Evolutionary conservation across 2,888 invertebrate genomes (phyloP), one percentile per base, ranked within the genome.

Genomic region (Machimus rusticus): DNA sequence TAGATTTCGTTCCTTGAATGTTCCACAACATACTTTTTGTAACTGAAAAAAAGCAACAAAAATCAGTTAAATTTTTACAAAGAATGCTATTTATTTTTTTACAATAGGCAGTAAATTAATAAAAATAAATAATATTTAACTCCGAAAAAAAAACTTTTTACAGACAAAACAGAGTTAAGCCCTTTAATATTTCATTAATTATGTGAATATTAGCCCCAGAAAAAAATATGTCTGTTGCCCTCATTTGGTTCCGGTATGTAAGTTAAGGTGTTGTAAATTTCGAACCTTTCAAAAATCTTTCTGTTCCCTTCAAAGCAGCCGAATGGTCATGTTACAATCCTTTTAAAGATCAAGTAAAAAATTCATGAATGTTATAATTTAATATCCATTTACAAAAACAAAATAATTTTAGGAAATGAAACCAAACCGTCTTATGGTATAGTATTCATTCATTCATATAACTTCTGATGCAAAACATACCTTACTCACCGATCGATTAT

Each of bases 11-110:
- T 91, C 19, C 89, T 90, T 19, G 89, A 90, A 89, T 92, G 91
- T 51, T 90, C 89, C 2, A 92, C 90, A 3, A 91, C 91, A 89
- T 92, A 92, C 90, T 92, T 92, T 87, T 91, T 92, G 82, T 91
- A 92, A 12, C 92, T 92, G 84, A 12, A 89, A 85, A 74, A 2
- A 9, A 1, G 28, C 0, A 5, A 51, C n/a, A 51, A 6, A 34
- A 34, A 34, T 34, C 6, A 34, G 43, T 43, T 14, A 46, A 12
- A 5, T 12, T 46, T 46, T 12, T 16, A 0, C 4, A 3, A 14
- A 14, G 16, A 46, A 43, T 43, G 0, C 1, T 12, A 12, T 43
- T 43, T 5, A 16, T 12, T 6, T n/a, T n/a, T n/a, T n/a, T n/a
- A n/a, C n/a, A n/a, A n/a, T n/a, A n/a, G n/a, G n/a, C n/a, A n/a